Base-by-base conservation (phyloP, 2,888 invertebrate species). In the Maniola hyperantus region DNA sequence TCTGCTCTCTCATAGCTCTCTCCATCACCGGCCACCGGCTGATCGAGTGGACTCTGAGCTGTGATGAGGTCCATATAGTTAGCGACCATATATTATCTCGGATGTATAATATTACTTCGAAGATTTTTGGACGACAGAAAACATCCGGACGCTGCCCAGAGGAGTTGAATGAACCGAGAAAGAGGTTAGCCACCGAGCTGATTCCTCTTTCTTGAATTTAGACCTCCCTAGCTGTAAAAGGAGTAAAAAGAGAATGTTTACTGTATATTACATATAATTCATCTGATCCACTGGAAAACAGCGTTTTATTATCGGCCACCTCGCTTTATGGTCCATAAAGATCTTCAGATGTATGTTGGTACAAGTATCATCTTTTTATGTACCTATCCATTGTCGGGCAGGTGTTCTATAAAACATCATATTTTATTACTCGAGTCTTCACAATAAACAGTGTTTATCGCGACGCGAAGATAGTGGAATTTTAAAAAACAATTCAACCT, bases 291-390 rank as follows among this genome's bases (percentile, higher is more conserved):
- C 75, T 78, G 74, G 65, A 76, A 70, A 68, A 72, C 70, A 42
- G 42, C 75, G 71, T 79, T 79, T 79, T 81, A 82, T 82, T 82
- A 75, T 64, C 57, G 74, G 74, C 50, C 57, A 64, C 77, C 77
- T 77, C 78, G 77, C 39, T 86, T 86, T 83, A 85, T 79, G 79
- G 76, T 68, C 79, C 79, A 83, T 86, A 76, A 76, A 76, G 42
- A 64, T 58, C 55, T 70, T 67, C 65, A 65, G 61, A 61, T 34
- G 61, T 70, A 69, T 71, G 69, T 71, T 54, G 50, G 54, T 55
- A 64, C 65, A 64, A 64, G 67, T 65, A 67, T 65, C 65, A 58
- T 34, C 55, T 65, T 74, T 76, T 76, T 53, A 76, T 76, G 72
- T 76, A 73, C n/a, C n/a, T n/a, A n/a, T n/a, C n/a, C n/a, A n/a